phyloP scores from a whole-genome alignment of 2,888 invertebrate species.

The Polymixis lichenea region DNA sequence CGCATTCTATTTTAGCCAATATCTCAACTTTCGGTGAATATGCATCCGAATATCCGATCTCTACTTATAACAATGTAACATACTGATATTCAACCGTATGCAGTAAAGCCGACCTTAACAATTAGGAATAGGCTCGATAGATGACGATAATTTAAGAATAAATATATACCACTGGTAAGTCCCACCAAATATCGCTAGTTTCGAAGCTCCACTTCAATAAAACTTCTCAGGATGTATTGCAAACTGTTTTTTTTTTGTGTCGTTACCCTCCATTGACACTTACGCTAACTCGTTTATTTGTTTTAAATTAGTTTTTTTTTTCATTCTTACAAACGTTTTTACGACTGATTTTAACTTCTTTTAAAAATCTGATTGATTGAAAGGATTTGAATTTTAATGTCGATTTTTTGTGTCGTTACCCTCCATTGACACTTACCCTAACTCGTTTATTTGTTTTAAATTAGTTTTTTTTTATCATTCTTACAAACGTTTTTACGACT shows the following conservation, averaged over 20 bases:
- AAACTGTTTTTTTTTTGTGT: constrained; percentile 47
- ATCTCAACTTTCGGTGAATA: too few relatives aligned
- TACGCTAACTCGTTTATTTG: constrained; percentile 53
- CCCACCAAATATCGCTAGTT: background rate
- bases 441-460: constrained; percentile 57
- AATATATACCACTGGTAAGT: background rate
- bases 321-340: constrained; percentile 5
- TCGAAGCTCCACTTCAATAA: constrained; percentile 13
- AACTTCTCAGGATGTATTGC: constrained; percentile 39
- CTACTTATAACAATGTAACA: too few relatives aligned
- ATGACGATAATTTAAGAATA: background rate
- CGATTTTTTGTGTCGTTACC: constrained; percentile 14
- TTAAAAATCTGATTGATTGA: background rate
- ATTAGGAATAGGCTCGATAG: too few relatives aligned
- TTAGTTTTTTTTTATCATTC: constrained; percentile 37
- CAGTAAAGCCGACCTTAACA: too few relatives aligned
- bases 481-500: constrained; percentile 8
- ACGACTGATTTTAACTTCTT: constrained; percentile 18
- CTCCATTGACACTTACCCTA: constrained; percentile 44
- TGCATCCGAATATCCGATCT: too few relatives aligned
- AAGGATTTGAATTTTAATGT: background rate
- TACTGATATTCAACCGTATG: too few relatives aligned
- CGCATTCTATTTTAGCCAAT: too few relatives aligned
- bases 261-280: constrained; percentile 46
- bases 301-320: constrained; percentile 46